Evolutionary conservation across 64 coral and sea anemone species (phyloP).

Genomic region (Platygyra sinensis): DNA sequence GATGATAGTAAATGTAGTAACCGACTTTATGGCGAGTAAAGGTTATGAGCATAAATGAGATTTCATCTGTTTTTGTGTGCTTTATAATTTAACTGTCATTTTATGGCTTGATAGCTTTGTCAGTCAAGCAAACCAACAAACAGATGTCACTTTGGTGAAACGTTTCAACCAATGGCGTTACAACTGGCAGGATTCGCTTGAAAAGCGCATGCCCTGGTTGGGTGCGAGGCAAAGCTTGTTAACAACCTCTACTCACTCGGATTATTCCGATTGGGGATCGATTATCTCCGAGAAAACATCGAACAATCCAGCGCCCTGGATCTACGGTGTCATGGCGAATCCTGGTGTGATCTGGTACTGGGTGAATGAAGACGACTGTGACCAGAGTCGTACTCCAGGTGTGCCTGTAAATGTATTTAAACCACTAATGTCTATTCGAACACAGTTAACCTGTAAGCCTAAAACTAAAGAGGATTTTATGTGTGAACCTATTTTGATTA

Average conservation of each 20-base stretch:
- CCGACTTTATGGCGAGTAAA: too few species aligned
- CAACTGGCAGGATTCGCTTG: conserved; percentile 27
- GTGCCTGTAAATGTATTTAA: not conserved
- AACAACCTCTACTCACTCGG: conserved; percentile 37
- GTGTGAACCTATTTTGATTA: too few species aligned
- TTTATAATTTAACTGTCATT: not conserved
- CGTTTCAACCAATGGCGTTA: conserved; percentile 53
- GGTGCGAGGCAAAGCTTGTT: conserved; percentile 36
- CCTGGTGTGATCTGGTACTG: conserved; percentile 78
- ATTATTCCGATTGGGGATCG: conserved; percentile 53
- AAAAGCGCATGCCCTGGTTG: conserved; percentile 73
- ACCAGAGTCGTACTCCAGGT: conserved; percentile 23
- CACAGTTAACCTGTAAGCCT: not conserved
- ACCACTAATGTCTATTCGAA: not conserved
- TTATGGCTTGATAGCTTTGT: conserved; percentile 28
- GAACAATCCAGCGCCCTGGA: conserved; percentile 62
- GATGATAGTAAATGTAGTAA: too few species aligned
- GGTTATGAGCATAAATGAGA: not conserved
- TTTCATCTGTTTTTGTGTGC: too few species aligned
- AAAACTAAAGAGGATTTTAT: too few species aligned
- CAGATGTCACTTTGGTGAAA: conserved; percentile 51
- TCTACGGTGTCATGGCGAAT: conserved; percentile 40
- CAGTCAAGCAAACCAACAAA: conserved; percentile 35
- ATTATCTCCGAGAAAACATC: conserved; percentile 25
- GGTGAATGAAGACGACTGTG: conserved; percentile 69